phyloP scores from a whole-genome alignment of 2,888 invertebrate species.

The Acanthosepion pharaonis region DNA sequence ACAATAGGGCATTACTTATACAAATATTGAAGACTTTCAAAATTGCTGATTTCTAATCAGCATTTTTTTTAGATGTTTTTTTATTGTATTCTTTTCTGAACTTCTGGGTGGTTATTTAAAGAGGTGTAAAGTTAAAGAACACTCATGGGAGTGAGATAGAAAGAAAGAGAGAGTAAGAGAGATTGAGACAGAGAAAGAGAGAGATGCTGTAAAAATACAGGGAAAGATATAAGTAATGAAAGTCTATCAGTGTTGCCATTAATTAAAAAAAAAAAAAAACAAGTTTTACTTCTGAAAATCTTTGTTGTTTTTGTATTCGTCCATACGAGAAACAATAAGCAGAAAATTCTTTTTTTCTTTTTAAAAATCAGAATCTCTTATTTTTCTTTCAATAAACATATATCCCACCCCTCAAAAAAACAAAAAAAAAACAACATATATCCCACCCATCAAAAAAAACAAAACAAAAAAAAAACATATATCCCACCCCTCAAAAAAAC shows the following conservation, averaged over 20 bases:
- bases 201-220: not conserved
- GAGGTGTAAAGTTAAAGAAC: not conserved
- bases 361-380: not conserved
- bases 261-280: not conserved
- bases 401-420: not conserved
- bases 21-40: not conserved
- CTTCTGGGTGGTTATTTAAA: not conserved
- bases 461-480: not conserved
- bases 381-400: not conserved
- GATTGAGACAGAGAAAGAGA: not conserved
- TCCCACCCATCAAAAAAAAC: not conserved
- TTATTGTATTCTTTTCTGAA: not conserved
- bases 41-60: not conserved
- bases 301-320: too few species aligned
- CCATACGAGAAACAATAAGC: too few species aligned
- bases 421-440: not conserved
- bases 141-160: not conserved
- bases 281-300: not conserved
- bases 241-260: not conserved
- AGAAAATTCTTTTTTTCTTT: not conserved
- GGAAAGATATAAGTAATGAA: not conserved
- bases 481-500: not conserved
- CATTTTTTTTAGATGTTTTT: not conserved
- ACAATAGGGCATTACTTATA: not conserved
- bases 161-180: slow-evolving; percentile 25